Evolutionary conservation across 1,140 invertebrate species (phyloP).

Genomic region (Diorhabda carinulata): DNA sequence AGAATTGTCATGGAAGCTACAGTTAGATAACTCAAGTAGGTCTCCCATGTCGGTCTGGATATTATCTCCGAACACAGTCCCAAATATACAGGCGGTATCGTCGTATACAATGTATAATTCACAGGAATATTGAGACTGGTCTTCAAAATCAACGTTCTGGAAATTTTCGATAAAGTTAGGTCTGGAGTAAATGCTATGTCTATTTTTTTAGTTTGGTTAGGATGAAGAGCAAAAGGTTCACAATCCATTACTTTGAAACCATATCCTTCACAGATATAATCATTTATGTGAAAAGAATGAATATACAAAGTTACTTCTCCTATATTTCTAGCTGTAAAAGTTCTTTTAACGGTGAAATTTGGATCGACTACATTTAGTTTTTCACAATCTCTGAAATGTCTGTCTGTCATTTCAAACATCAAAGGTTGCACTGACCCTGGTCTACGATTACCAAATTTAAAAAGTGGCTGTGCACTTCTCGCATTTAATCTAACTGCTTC

Average conservation of each 20-base stretch:
- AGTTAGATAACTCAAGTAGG: conserved; percentile 64
- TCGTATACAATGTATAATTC: conserved; percentile 75
- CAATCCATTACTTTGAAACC: conserved; percentile 76
- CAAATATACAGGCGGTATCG: conserved; percentile 73
- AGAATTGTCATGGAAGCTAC: conserved; percentile 61
- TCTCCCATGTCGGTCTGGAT: conserved; percentile 77
- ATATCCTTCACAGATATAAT: conserved; percentile 75
- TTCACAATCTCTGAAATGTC: conserved; percentile 80
- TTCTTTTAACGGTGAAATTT: conserved; percentile 75
- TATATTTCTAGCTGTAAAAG: conserved; percentile 84
- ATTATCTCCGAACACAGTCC: conserved; percentile 68
- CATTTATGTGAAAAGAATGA: conserved; percentile 72
- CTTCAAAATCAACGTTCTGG: conserved; percentile 58
- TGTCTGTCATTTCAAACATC: conserved; percentile 79
- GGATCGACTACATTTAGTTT: conserved; percentile 55
- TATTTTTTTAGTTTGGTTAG: conserved; percentile 80
- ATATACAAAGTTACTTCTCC: conserved; percentile 79
- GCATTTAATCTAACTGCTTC: conserved; percentile 81
- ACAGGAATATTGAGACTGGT: conserved; percentile 59
- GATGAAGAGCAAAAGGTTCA: conserved; percentile 70
- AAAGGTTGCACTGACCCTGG: conserved; percentile 71
- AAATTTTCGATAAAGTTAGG: conserved; percentile 79
- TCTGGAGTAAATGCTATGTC: conserved; percentile 92
- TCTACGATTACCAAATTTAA: conserved; percentile 86
- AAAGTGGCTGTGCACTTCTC: conserved; percentile 76